These are phyloP conservation scores for Zosterops lateralis DNA, from an alignment of 2,113 vertebrate species.

Conservation along the genomic window DNA sequence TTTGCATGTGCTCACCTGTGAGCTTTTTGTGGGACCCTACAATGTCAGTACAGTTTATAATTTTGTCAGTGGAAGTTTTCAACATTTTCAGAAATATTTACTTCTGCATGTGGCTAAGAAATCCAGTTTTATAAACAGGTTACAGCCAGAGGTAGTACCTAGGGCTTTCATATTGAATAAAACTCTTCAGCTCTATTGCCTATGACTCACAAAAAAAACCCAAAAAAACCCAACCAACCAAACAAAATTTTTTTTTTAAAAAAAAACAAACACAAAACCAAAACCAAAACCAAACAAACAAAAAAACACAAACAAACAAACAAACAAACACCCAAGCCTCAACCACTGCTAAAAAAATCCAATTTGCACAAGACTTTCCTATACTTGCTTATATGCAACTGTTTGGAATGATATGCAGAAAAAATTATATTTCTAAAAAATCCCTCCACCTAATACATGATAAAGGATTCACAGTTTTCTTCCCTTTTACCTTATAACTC, in stretches of 20 bases:
- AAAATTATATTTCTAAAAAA: neutral
- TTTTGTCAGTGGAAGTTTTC: neutral
- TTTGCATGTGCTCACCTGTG: neutral
- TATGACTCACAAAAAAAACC: neutral
- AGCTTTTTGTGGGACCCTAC: neutral
- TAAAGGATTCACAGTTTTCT: neutral
- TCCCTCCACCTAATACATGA: neutral
- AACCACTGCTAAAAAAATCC: rapidly evolving
- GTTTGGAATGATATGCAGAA: neutral
- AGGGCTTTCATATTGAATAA: neutral
- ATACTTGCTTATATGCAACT: neutral
- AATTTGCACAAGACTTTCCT: neutral
- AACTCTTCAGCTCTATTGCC: neutral
- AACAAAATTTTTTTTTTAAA: too few relatives aligned
- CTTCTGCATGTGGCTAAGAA: neutral
- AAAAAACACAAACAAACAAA: too few relatives aligned
- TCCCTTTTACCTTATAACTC: neutral
- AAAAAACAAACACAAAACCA: neutral
- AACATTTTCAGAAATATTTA: neutral
- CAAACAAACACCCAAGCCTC: neutral
- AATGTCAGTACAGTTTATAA: neutral
- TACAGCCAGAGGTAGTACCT: neutral
- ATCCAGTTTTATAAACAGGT: neutral
- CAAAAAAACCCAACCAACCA: too few relatives aligned
- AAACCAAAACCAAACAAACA: rapidly evolving